Base-by-base conservation (phyloP, 2,113 vertebrate species). In the Boulengeromyrus knoepffleri region DNA sequence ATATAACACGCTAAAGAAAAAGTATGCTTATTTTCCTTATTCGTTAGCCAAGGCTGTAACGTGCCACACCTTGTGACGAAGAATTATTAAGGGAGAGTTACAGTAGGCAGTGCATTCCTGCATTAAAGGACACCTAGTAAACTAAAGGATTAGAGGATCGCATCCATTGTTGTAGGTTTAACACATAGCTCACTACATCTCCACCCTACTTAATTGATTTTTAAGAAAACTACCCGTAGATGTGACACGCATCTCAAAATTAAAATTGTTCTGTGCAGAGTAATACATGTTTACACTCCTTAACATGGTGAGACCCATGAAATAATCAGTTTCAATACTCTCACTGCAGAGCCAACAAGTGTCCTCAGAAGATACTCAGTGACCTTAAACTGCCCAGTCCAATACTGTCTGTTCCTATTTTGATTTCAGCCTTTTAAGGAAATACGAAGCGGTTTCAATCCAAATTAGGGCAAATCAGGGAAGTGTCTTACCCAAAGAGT, bases 401-500 rank as follows among this genome's bases (percentile, higher is more conserved):
- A 24, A 85, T 3, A 10, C 45, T 1, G 21, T 12, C 80, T 19
- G 80, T 84, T 47, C 39, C 21, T 12, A n/a, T 47, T 85, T 42
- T 19, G 74, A 85, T 7, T 85, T 85, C 83, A 46, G 24, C 19
- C 45, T 56, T 27, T 36, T 56, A 50, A 39, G 45, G 49, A n/a
- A 47, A 31, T 46, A 86, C 39, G 31, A 52, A 87, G 17, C 2
- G 5, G 42, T 46, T 27, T 84, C 56, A 80, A 24, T 52, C 86
- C 85, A 90, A 53, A 90, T 45, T 36, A 19, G 85, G 17, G 62
- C 83, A 39, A 46, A 56, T 88, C 77, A 36, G n/a, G 58, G 77
- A 88, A 90, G 93, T 90, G 62, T 96, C 97, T 97, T 97, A 97
- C 96, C 97, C 95, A 96, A 97, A 97, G n/a, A 96, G 95, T 96